Evolutionary conservation across 2,113 vertebrate species (phyloP).

Genomic region (Misgurnus mizolepis): DNA sequence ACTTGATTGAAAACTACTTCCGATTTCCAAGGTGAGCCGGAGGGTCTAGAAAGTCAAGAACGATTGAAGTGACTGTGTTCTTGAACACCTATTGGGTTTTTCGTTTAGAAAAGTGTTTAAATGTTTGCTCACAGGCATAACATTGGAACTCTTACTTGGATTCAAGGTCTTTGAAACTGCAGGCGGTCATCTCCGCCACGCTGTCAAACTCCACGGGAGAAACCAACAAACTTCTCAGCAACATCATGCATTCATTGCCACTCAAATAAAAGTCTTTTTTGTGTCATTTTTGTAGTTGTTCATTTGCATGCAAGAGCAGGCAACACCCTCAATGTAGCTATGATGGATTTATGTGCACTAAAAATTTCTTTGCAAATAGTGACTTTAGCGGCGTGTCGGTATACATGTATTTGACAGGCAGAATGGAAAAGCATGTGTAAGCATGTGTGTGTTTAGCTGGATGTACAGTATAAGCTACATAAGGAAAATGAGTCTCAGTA

Average conservation of each 20-base stretch:
- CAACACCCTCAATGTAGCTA: too few species aligned
- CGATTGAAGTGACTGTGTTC: constrained; percentile 21
- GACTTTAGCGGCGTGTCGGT: background rate
- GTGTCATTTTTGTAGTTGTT: too few species aligned
- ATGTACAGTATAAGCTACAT: constrained; percentile 24
- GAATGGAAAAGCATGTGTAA: background rate
- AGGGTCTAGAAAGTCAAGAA: background rate
- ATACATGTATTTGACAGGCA: constrained; percentile 1
- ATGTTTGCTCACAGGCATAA: constrained; percentile 28
- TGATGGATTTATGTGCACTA: too few species aligned
- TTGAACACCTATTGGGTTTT: background rate
- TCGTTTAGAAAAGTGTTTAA: constrained; percentile 9
- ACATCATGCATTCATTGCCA: background rate
- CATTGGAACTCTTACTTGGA: constrained; percentile 15
- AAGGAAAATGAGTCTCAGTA: constrained; percentile 48
- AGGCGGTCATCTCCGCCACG: background rate
- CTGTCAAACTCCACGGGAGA: background rate
- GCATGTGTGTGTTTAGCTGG: background rate
- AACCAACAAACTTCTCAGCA: background rate
- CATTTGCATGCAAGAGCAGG: too few species aligned
- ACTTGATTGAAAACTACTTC: constrained; percentile 26
- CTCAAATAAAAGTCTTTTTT: background rate
- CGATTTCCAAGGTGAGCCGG: constrained; percentile 11
- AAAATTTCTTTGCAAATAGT: too few species aligned
- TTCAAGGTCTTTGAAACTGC: background rate